phyloP scores from a whole-genome alignment of 2,797 vertebrate genomes.

The Odontamblyopus rebecca region DNA sequence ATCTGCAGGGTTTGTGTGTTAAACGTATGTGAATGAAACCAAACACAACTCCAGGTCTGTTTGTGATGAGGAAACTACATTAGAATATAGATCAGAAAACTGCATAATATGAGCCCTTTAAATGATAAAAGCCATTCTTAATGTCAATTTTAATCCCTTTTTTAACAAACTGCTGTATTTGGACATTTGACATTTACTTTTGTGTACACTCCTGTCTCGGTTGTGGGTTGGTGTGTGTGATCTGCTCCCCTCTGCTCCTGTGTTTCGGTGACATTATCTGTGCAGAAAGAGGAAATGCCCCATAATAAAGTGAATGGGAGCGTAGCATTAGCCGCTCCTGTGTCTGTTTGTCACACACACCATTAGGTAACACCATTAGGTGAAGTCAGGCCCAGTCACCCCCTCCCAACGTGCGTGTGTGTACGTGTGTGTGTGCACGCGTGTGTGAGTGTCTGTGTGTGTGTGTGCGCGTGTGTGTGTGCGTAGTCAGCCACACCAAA shows the following conservation, averaged over 20 bases:
- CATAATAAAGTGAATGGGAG: slow-evolving; percentile 7
- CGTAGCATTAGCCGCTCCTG: slow-evolving; percentile 11
- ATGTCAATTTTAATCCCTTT: neutral
- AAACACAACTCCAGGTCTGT: too few relatives aligned
- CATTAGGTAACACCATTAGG: slow-evolving; percentile 27
- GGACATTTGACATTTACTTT: neutral
- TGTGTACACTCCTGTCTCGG: neutral
- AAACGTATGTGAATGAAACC: too few relatives aligned
- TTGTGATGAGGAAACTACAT: too few relatives aligned
- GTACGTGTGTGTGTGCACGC: too few relatives aligned
- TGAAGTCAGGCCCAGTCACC: slow-evolving; percentile 31
- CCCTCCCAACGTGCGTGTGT: neutral
- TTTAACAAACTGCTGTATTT: neutral
- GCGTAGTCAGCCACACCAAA: slow-evolving; percentile 7
- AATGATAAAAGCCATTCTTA: too few relatives aligned
- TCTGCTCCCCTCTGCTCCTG: neutral
- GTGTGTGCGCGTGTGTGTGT: too few relatives aligned
- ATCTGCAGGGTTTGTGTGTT: too few relatives aligned
- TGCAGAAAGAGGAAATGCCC: neutral
- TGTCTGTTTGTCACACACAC: slow-evolving; percentile 29
- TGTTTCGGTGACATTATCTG: slow-evolving; percentile 1
- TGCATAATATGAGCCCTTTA: too few relatives aligned
- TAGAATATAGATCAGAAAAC: too few relatives aligned
- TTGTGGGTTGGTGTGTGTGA: neutral
- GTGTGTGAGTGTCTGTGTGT: too few relatives aligned